Conservation (phyloP, 2,113 vertebrate species). For the Silurus asotus region DNA sequence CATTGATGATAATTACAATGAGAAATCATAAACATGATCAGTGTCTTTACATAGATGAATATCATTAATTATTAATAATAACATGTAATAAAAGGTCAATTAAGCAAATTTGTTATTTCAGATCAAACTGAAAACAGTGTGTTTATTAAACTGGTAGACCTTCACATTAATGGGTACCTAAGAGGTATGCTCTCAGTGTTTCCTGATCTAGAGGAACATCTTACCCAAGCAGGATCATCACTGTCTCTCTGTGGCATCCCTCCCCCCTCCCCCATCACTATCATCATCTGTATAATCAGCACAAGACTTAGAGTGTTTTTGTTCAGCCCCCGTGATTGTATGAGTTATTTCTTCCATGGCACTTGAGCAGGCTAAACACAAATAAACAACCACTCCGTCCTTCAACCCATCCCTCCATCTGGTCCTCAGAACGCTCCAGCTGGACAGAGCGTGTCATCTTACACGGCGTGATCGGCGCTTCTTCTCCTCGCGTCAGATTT, state of each 20-base stretch:
- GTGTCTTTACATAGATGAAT: no score
- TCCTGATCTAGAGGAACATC: no score
- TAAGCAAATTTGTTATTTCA: no score
- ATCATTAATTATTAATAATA: no score
- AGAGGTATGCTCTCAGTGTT: no score
- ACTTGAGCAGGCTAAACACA: background rate
- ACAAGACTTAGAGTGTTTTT: background rate
- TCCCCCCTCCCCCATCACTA: background rate
- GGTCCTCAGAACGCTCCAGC: slow-evolving; percentile 3
- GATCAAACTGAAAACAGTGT: no score
- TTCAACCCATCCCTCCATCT: background rate
- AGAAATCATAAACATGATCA: no score
- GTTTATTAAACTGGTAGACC: no score
- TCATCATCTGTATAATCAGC: slow-evolving; percentile 20
- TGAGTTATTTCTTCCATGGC: slow-evolving; percentile 19
- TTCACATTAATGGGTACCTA: no score
- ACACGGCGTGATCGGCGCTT: background rate
- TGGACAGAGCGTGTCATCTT: background rate
- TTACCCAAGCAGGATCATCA: background rate
- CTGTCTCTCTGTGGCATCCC: background rate
- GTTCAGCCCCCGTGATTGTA: background rate
- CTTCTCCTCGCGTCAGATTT: background rate
- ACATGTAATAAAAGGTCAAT: no score
- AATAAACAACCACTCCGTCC: background rate
- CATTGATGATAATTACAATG: no score